Evolutionary conservation across 2,888 invertebrate species (phyloP).

Genomic region (Heliconius aoede): DNA sequence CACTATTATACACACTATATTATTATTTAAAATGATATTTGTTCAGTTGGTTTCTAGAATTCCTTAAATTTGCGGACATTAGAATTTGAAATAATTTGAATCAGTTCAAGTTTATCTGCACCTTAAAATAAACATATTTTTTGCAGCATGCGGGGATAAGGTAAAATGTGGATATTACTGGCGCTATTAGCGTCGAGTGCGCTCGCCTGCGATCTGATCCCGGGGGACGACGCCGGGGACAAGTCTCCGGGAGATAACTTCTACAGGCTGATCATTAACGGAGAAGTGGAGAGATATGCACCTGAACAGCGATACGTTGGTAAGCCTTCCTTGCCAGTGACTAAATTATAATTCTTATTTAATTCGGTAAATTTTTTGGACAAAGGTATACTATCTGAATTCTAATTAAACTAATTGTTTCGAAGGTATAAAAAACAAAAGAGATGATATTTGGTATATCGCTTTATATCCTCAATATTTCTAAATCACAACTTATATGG

Average conservation of each 20-base stretch:
- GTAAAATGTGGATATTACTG: conserved; percentile 43
- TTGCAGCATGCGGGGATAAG: conserved; percentile 26
- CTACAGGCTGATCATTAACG: conserved; percentile 91
- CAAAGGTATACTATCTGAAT: too few species aligned
- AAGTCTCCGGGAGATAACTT: conserved; percentile 93
- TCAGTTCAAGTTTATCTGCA: too few species aligned
- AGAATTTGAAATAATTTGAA: too few species aligned
- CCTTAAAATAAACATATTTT: too few species aligned
- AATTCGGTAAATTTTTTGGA: too few species aligned
- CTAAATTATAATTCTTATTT: background rate
- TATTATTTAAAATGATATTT: too few species aligned
- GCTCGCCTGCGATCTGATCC: conserved; percentile 73
- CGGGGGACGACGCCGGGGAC: conserved; percentile 56
- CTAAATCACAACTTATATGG: too few species aligned
- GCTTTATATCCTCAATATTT: background rate
- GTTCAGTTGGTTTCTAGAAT: too few species aligned
- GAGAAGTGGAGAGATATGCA: conserved; percentile 90
- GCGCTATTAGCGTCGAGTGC: conserved; percentile 49
- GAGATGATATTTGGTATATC: background rate
- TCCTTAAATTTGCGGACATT: too few species aligned
- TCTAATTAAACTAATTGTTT: too few species aligned
- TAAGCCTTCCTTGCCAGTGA: conserved; percentile 67
- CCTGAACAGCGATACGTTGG: conserved; percentile 93
- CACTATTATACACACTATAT: too few species aligned
- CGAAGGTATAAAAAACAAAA: too few species aligned